Evolutionary conservation across 2,113 vertebrate genomes (phyloP), one percentile per base, ranked within the genome.

Genomic region (Etheostoma spectabile): DNA sequence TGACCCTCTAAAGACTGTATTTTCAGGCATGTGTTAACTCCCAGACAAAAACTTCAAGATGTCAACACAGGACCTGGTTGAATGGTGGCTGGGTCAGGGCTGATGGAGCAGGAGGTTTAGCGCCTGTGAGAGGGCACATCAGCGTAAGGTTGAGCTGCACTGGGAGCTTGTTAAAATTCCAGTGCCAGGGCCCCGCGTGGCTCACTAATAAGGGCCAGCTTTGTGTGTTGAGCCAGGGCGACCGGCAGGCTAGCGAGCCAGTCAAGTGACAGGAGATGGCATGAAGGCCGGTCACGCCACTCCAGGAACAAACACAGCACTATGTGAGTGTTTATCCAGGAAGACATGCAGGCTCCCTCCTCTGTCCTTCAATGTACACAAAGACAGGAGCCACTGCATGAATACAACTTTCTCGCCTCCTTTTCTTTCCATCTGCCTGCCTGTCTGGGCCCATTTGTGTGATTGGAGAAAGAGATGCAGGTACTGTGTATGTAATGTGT

Each of bases 121-220:
- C 30, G 86, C 72, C 76, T 86, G 88, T 49, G 67, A 76, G 79
- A 86, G 72, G 90, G 86, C 80, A 61, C 84, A 79, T 86, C 84
- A 90, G 88, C 86, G 72, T 89, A 91, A 83, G 89, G 92, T 80
- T 78, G 84, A 89, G 84, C 89, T 86, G 89, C 84, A 80, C 74
- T 3, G 68, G 80, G 90, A 91, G 90, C 90, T 93, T 92, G 93
- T 93, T 93, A 93, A 94, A 91, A 93, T 93, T 93, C 90, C 87
- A 84, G 79, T 83, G 81, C 92, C 93, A 91, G 88, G 88, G 86
- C 85, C 87, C 90, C 10, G 81, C 76, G 59, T 60, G 77, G 87
- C 87, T 86, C 65, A 7, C 88, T 93, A 90, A 94, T 91, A 93
- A 94, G 91, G 74, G 83, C 57, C 42, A 22, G 83, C 91, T 93